Evolutionary conservation across 2,113 vertebrate genomes (phyloP), one percentile per base, ranked within the genome.

Genomic region (Ageneiosus marmoratus): DNA sequence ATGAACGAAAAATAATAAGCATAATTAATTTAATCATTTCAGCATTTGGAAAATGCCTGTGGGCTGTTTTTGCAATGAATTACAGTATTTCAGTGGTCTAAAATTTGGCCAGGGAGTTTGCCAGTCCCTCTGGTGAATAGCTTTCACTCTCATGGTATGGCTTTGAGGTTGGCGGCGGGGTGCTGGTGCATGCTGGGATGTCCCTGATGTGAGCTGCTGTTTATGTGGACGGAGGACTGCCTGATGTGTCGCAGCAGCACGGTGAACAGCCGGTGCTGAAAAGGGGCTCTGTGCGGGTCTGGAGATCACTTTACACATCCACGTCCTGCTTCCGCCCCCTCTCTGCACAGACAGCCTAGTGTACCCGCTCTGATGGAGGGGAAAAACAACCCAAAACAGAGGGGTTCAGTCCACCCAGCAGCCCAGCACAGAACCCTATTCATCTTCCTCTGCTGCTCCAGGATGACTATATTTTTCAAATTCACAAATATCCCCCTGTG

Each of bases 311-410:
- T 95, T 95, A 95, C 94, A 94, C 89, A 88, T 92, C 91, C 91
- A 93, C 93, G 95, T 95, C 94, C 94, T 95, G 94, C 92, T 94
- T 94, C 92, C 92, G 92, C 91, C 91, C 92, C 81, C 88, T 86
- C 88, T 92, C 89, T 90, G 92, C 93, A 94, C 93, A 95, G 92
- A 89, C 90, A 27, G 88, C 84, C 89, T 89, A 92, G 92, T 95
- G 92, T 94, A 91, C 92, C 92, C 87, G 79, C 82, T 89, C 84
- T 84, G 86, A 82, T 63, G 84, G 86, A 77, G 70, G 81, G 24
- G 56, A 74, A 85, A 92, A 93, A 92, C 93, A 93, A 92, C 88
- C 83, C 77, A 91, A 91, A 94, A 94, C 93, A 93, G 92, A 94
- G 92, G 91, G 91, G 92, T 94, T 94, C 93, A 95, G 92, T 94